Evolutionary conservation across 2,113 vertebrate species (phyloP).

Genomic region (Sus scrofa): T2T-Sscrofa CM000826.6:89057501-89058000

Average conservation of each 20-base stretch:
- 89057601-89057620: background rate
- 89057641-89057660: background rate
- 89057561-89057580: background rate
- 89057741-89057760: background rate
- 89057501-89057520: slow-evolving; percentile 5
- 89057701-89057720: background rate
- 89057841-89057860: background rate
- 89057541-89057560: background rate
- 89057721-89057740: background rate
- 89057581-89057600: background rate
- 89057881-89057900: background rate
- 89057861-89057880: background rate
- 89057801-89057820: background rate
- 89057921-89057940: background rate
- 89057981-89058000: background rate
- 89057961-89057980: background rate
- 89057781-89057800: background rate
- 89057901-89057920: background rate
- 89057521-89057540: background rate
- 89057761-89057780: background rate
- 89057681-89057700: background rate
- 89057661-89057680: background rate
- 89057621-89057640: background rate
- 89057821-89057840: background rate
- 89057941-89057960: background rate